A percentile compares a stretch with the other conserved stretches of the same genome.
These are phyloP conservation scores for Bradypodion pumilum DNA, from an alignment of 2,797 vertebrate genomes.

Conservation along the genomic window DNA sequence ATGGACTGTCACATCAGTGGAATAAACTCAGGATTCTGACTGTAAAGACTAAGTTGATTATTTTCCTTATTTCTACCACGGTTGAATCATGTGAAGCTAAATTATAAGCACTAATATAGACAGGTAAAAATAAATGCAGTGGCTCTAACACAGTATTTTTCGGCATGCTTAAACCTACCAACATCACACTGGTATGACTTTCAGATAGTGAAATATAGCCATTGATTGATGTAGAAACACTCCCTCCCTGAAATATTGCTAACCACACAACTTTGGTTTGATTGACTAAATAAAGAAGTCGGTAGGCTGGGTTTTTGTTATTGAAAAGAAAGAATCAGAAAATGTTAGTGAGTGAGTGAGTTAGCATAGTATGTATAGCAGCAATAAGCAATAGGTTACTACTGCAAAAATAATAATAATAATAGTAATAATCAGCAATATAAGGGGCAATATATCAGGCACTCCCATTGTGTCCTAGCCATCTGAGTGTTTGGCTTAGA, in stretches of 20 bases:
- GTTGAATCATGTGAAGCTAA: background rate
- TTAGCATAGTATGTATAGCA: conserved; percentile 53
- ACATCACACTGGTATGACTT: background rate
- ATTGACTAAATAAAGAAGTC: conserved; percentile 47
- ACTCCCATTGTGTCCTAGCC: background rate
- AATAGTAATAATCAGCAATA: conserved; percentile 65
- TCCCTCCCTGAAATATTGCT: conserved; percentile 41
- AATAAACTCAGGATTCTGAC: too few relatives aligned
- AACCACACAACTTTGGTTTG: conserved; percentile 26
- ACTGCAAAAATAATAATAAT: conserved; percentile 50
- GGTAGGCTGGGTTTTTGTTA: conserved; percentile 20
- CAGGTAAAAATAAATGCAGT: background rate
- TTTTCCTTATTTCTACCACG: background rate
- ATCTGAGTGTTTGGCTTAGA: background rate
- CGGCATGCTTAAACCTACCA: background rate
- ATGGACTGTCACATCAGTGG: too few relatives aligned
- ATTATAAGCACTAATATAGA: conserved; percentile 26
- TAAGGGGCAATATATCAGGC: background rate
- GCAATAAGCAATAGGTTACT: conserved; percentile 67
- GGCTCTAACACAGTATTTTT: too few relatives aligned
- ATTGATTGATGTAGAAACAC: conserved; percentile 20
- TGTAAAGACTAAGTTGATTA: background rate
- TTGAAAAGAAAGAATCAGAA: conserved; percentile 22
- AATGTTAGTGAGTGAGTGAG: conserved; percentile 38
- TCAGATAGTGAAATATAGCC: background rate